Conservation (phyloP, 2,797 vertebrate genomes). For the Lepilemur ruficaudatus region DNA sequence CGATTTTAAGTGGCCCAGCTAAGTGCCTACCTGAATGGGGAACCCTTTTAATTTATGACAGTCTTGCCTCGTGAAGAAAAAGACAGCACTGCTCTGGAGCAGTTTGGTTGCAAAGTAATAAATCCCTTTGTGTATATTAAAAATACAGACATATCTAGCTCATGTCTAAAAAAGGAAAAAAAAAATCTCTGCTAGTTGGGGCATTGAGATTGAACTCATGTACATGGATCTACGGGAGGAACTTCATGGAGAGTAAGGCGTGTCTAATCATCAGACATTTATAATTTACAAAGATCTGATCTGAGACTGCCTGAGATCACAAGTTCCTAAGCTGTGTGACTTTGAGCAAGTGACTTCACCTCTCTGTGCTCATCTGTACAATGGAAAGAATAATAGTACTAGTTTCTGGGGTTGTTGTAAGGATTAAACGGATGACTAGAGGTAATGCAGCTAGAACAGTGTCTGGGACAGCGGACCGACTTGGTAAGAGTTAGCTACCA, state of each 20-base stretch:
- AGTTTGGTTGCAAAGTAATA: slow-evolving; percentile 82
- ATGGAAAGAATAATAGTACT: neutral
- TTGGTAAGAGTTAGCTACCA: neutral
- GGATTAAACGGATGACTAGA: neutral
- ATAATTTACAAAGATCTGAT: neutral
- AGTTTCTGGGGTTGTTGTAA: neutral
- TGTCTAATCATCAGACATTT: neutral
- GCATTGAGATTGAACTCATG: neutral
- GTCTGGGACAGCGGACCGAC: neutral
- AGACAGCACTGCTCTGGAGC: slow-evolving; percentile 79
- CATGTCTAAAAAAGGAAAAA: slow-evolving; percentile 63
- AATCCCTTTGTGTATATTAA: slow-evolving; percentile 81
- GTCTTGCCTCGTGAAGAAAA: slow-evolving; percentile 79
- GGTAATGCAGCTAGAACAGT: neutral
- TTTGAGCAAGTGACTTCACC: neutral
- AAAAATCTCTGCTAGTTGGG: neutral
- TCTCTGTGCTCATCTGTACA: neutral
- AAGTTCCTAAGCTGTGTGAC: slow-evolving; percentile 24
- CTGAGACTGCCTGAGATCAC: neutral
- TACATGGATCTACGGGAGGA: neutral
- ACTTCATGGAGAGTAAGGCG: neutral
- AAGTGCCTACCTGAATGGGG: slow-evolving; percentile 79
- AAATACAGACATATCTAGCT: slow-evolving; percentile 70
- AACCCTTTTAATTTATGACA: slow-evolving; percentile 83
- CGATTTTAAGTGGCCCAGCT: slow-evolving; percentile 82